These are phyloP conservation scores for Sciurus carolinensis DNA, from an alignment of 2,797 vertebrate species.

Conservation along the genomic window DNA sequence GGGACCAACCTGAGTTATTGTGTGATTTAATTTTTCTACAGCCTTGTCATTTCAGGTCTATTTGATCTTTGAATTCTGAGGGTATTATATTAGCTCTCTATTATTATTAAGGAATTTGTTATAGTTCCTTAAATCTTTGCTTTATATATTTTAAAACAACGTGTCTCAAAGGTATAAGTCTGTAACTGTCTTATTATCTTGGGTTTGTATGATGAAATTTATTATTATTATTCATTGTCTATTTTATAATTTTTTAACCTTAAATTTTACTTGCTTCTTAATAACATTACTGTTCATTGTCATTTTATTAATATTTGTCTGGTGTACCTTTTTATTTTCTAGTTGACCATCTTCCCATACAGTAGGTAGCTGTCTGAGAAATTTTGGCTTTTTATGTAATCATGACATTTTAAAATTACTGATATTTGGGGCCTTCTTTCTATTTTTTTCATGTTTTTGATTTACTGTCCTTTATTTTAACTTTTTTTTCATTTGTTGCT, in stretches of 20 bases:
- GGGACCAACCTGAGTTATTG: background rate
- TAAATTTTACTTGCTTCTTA: background rate
- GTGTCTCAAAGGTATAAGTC: background rate
- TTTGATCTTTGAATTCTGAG: background rate
- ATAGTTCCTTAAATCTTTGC: background rate
- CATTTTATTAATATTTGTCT: background rate
- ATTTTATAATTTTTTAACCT: constrained; percentile 10
- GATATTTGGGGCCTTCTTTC: background rate
- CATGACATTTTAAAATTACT: background rate
- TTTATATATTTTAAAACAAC: constrained; percentile 7
- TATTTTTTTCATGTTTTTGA: background rate
- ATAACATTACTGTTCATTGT: background rate
- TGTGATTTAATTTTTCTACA: background rate
- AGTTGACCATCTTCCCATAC: background rate
- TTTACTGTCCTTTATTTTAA: background rate
- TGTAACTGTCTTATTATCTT: background rate
- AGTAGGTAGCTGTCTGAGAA: background rate
- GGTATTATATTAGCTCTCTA: background rate
- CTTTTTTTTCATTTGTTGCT: background rate
- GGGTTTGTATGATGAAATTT: background rate
- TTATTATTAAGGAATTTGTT: background rate
- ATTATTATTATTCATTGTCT: background rate
- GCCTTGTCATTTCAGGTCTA: background rate
- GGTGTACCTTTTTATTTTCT: background rate
- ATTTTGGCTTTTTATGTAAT: background rate